Evolutionary conservation across 2,113 vertebrate genomes (phyloP), one percentile per base, ranked within the genome.

Genomic region (Furnarius figulus): DNA sequence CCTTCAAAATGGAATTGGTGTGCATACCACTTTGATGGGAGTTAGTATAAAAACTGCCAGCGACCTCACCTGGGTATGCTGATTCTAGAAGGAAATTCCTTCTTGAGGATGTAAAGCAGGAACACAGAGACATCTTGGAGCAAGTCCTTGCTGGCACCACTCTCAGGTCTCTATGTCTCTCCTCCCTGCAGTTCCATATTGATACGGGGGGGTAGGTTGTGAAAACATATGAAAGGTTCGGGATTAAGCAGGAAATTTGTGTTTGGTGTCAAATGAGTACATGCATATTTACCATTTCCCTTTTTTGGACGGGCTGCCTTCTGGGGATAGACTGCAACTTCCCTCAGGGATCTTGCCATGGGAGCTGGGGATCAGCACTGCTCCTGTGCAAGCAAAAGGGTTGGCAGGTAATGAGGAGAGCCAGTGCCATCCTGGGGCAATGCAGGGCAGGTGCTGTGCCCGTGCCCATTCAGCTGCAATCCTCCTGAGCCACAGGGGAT

Each of bases 361-460:
- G 37, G 58, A 88, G 58, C 63, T 73, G 8, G 52, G 58, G 49
- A 68, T 2, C 53, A 28, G 37, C 82, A 10, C 4, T 10, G 3
- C 70, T 42, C 0, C 24, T 6, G 46, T 33, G 50, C 37, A 27
- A 85, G n/a, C 55, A 46, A 18, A 59, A 65, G 11, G 6, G 42
- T 80, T 75, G 87, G 72, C 86, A 90, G 74, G 33, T 83, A 74
- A 74, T 67, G 59, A 53, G 62, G 81, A 82, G 56, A 68, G 89
- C 53, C 3, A 11, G 2, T 63, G 72, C 42, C 25, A 19, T 70
- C 55, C 16, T 84, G 50, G 79, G 87, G 67, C 42, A 76, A 28
- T n/a, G 11, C 8, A 37, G n/a, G 83, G 67, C 87, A 94, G 85
- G 79, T 74, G 85, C 37, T 92, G 86, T 77, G 76, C 63, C 0